Base-by-base conservation (phyloP, 1,140 invertebrate genomes). In the Drosophila ogumai region DNA sequence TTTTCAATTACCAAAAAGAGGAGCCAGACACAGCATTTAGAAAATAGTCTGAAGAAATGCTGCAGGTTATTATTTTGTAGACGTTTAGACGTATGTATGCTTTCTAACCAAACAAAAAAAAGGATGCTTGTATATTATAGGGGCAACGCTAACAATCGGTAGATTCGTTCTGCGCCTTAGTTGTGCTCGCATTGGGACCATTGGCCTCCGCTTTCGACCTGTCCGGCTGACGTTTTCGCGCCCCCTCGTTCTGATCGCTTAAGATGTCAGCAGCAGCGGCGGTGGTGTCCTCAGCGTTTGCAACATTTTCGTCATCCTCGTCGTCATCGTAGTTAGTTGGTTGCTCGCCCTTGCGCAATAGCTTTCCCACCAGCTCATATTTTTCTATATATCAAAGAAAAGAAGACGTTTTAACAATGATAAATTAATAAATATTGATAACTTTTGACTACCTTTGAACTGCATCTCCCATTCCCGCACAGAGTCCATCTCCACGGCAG, bases 381-480 rank as follows among this genome's bases (percentile, higher is more conserved):
- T 97, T 98, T 94, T 99, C 74, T 76, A 41, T 9, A 32, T 17
- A 17, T 17, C 6, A 43, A 43, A 32, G 0, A 41, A 31, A 13
- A 0, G 3, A 47, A 13, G 0, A 1, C 5, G 36, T 13, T 5
- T 25, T 12, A 49, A 15, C 22, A 36, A n/a, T 17, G n/a, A n/a
- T 15, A 15, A 7, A 3, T n/a, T n/a, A 2, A 9, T 12, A 8
- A 6, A 32, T 22, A 15, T 10, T 32, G 25, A 8, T 9, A 19
- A 3, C 4, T 15, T 10, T 40, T 36, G 9, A 0, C 28, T 43
- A 76, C 74, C 98, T 95, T 96, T 96, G 92, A 99, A 99, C 92
- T 99, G 98, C 93, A 96, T 96, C 93, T 99, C 98, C 99, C 98
- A 99, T 93, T 99, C 98, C 77, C 94, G 94, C 2, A 99, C 96